phyloP scores from a whole-genome alignment of 2,113 vertebrate genomes.

The Lophochroa leadbeateri region DNA sequence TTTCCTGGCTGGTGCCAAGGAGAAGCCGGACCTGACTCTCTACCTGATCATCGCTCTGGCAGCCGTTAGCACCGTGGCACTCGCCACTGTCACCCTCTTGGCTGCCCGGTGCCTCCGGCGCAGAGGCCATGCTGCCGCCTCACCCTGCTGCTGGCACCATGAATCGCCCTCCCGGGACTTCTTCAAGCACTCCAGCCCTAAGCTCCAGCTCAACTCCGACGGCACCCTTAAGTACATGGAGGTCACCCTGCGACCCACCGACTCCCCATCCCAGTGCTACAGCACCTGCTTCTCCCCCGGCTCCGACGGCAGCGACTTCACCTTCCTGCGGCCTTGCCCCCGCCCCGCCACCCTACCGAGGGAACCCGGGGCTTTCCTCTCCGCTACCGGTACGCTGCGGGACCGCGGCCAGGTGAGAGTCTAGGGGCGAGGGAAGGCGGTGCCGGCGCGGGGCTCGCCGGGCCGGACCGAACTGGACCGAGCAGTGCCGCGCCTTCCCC shows the following conservation, averaged over 20 bases:
- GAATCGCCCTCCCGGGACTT: constrained; percentile 70
- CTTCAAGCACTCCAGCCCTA: constrained; percentile 84
- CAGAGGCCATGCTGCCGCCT: not conserved
- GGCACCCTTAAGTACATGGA: constrained; percentile 92
- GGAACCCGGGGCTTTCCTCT: constrained; percentile 55
- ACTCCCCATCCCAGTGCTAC: constrained; percentile 84
- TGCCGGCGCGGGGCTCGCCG: not conserved
- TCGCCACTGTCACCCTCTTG: constrained; percentile 75
- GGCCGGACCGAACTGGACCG: not conserved
- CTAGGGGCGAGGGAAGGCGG: not conserved
- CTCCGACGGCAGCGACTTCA: constrained; percentile 85
- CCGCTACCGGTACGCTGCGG: constrained; percentile 62
- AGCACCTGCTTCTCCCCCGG: constrained; percentile 83
- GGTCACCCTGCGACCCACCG: constrained; percentile 84
- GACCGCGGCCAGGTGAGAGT: constrained; percentile 77
- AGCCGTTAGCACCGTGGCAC: constrained; percentile 69
- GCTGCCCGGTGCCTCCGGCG: constrained; percentile 74
- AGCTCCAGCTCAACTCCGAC: constrained; percentile 86
- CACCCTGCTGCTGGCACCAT: constrained; percentile 76
- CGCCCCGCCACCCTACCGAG: constrained; percentile 63
- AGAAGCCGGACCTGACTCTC: constrained; percentile 78
- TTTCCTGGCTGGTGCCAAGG: constrained; percentile 66
- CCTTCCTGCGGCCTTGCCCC: constrained; percentile 80
- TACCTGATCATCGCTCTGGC: constrained; percentile 86
- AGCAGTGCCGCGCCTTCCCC: not conserved